These are phyloP conservation scores for Bellardia pandia DNA, from an alignment of 2,888 invertebrate genomes.

Conservation along the genomic window DNA sequence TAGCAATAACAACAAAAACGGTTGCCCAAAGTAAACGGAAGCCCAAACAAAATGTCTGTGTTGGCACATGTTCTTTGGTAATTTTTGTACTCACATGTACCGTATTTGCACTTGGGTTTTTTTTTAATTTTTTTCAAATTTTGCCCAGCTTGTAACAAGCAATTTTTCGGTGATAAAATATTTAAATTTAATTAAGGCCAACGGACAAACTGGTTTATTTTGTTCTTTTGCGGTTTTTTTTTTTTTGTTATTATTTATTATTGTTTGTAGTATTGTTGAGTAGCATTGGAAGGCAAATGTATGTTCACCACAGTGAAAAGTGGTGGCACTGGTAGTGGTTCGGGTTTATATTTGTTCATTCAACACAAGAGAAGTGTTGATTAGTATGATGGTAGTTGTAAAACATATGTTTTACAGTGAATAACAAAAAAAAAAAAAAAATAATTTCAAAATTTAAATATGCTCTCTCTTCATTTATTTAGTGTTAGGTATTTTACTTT, in stretches of 20 bases:
- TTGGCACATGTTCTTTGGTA: conserved; percentile 55
- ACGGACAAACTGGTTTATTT: conserved; percentile 78
- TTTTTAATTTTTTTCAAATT: conserved; percentile 57
- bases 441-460: neutral
- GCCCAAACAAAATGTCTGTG: conserved; percentile 45
- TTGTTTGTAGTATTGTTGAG: conserved; percentile 7
- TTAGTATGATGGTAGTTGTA: conserved; percentile 10
- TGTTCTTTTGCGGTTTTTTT: conserved; percentile 25
- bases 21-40: conserved; percentile 61
- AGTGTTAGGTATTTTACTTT: no score
- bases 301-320: neutral
- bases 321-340: neutral
- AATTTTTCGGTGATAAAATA: conserved; percentile 84
- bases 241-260: neutral
- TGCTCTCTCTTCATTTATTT: no score
- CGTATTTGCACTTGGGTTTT: conserved; percentile 42
- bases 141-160: conserved; percentile 76
- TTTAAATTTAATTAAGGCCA: conserved; percentile 84
- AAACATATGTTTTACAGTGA: conserved; percentile 35
- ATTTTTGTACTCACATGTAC: conserved; percentile 49
- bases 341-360: neutral
- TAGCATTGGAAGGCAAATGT: conserved; percentile 12
- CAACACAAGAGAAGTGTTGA: conserved; percentile 11
- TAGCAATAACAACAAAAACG: conserved; percentile 25
- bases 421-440: neutral